A percentile compares a stretch with the other conserved stretches of the same genome.
These are phyloP conservation scores for Aelia acuminata DNA, from an alignment of 2,888 invertebrate species.

Conservation along the genomic window DNA sequence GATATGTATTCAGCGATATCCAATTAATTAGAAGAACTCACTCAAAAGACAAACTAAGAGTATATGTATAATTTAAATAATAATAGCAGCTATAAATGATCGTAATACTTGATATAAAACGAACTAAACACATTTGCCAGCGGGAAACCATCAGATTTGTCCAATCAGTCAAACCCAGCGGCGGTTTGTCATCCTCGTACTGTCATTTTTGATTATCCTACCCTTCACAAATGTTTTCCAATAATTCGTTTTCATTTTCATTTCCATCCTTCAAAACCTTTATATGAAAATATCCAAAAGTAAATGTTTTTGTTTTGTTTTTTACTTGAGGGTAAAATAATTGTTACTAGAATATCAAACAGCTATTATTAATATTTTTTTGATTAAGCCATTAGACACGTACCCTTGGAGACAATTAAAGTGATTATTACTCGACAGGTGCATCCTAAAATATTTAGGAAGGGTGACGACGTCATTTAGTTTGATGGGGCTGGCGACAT, in stretches of 20 bases:
- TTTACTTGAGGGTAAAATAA: too few species aligned
- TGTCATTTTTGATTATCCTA: not conserved
- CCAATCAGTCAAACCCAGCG: not conserved
- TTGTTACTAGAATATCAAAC: not conserved
- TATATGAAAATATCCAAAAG: not conserved
- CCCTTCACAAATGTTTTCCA: not conserved
- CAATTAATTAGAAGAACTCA: too few species aligned
- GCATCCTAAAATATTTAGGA: conserved; percentile 26
- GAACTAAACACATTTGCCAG: not conserved
- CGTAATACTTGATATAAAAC: not conserved
- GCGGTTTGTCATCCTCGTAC: not conserved
- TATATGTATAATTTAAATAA: too few species aligned
- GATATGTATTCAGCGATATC: too few species aligned
- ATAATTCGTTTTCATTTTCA: not conserved
- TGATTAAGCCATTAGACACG: not conserved
- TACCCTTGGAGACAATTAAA: not conserved
- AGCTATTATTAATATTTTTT: not conserved
- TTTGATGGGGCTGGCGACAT: not conserved
- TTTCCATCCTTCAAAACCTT: not conserved
- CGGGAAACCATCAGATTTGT: not conserved
- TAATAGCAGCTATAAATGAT: too few species aligned
- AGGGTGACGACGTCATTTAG: conserved; percentile 1
- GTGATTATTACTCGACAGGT: not conserved
- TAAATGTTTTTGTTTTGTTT: too few species aligned
- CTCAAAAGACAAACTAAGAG: too few species aligned